Evolutionary conservation across 2,888 invertebrate genomes (phyloP).

Genomic region (Pilophorus perplexus): DNA sequence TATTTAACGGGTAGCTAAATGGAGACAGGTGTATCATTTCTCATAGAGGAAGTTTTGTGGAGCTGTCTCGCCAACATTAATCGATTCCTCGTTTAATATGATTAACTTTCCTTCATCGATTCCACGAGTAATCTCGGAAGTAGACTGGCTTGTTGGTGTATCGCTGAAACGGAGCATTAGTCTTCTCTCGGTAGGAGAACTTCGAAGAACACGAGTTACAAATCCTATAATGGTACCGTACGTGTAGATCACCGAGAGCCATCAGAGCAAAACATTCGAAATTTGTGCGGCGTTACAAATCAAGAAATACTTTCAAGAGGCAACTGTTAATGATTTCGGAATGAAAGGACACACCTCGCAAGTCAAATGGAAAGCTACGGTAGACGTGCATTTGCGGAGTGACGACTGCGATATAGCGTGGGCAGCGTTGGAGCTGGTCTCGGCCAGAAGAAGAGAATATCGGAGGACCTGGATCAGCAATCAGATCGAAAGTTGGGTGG

Average conservation of each 20-base stretch:
- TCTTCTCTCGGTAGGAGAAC: too few species aligned
- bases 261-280: too few species aligned
- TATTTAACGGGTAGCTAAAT: conserved; percentile 17
- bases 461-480: conserved; percentile 8
- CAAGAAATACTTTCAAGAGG: too few species aligned
- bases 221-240: too few species aligned
- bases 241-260: too few species aligned
- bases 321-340: too few species aligned
- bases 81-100: conserved; percentile 35
- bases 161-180: too few species aligned
- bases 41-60: conserved; percentile 5
- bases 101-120: conserved; percentile 32
- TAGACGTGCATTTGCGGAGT: conserved; percentile 7
- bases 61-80: conserved; percentile 1
- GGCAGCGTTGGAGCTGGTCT: conserved; percentile 40
- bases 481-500: conserved; percentile 38
- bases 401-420: conserved; percentile 37
- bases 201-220: too few species aligned
- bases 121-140: too few species aligned
- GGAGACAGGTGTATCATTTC: conserved; percentile 15
- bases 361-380: conserved; percentile 18
- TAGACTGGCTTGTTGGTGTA: too few species aligned
- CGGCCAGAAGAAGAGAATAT: conserved; percentile 32
- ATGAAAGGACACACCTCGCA: too few species aligned
- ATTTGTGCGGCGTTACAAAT: too few species aligned